Evolutionary conservation across 2,113 vertebrate genomes (phyloP), one percentile per base, ranked within the genome.

Genomic region (Chaetodon auriga): DNA sequence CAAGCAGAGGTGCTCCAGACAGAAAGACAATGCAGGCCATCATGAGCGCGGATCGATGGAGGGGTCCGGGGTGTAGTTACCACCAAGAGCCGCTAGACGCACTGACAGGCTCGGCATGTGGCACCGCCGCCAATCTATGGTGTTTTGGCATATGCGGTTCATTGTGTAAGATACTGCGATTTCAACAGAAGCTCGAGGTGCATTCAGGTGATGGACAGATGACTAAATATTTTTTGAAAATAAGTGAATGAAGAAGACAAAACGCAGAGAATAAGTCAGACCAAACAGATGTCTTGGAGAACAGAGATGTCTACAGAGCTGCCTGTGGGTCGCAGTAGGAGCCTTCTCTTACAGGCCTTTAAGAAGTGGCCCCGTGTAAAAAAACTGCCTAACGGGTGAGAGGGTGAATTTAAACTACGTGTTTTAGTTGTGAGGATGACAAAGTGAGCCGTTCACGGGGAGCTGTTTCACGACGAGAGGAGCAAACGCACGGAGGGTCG

Each of bases 71-170:
- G 21, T 93, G 92, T 10, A 92, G 89, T 89, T 85, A 58, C 89
- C 75, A 54, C 1, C 10, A 76, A 70, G 51, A 78, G 65, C 84
- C 90, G 69, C 87, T 84, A 87, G 81, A 54, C 65, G 60, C 77
- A 78, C 1, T 80, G 87, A 87, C 81, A 86, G 68, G 80, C 86
- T 65, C 83, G 14, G 80, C 87, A 76, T 92, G 89, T 87, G 88
- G 90, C 85, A 87, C 82, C 81, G 75, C 65, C 55, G n/a, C 81
- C 83, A 38, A 49, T 83, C 78, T 86, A n/a, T 51, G 75, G 70
- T 84, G 84, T 87, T 86, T 19, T 54, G 83, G 80, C 55, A 87
- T 84, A 80, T 86, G 65, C 66, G 76, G 58, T 57, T 85, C 72
- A 84, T 85, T 89, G 87, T 90, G 71, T 53, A 19, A 58, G 48